Evolutionary conservation across 2,113 vertebrate genomes (phyloP).

Genomic region (Seriola aureovittata): DNA sequence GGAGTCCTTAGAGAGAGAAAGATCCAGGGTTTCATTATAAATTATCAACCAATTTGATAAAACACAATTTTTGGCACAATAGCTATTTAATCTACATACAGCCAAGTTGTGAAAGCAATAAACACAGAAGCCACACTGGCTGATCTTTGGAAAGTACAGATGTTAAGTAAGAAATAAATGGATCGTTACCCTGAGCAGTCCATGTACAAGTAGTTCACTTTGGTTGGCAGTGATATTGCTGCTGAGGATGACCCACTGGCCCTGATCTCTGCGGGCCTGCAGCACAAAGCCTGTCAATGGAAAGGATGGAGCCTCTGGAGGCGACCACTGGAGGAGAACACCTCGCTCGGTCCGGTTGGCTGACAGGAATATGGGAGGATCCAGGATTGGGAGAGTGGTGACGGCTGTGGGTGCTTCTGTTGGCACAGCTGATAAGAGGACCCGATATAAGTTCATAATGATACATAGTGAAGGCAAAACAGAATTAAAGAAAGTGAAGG

Average conservation of each 20-base stretch:
- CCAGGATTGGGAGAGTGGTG: constrained; percentile 78
- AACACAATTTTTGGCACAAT: neutral
- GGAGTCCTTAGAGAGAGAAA: constrained; percentile 84
- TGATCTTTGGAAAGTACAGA: neutral
- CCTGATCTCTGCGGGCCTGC: constrained; percentile 88
- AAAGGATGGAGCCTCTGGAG: constrained; percentile 82
- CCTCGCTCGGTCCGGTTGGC: constrained; percentile 88
- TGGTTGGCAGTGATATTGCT: constrained; percentile 85
- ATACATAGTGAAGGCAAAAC: neutral
- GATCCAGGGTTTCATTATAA: neutral
- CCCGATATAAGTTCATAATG: neutral
- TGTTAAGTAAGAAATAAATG: neutral
- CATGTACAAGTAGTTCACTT: constrained; percentile 90
- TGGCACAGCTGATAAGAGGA: constrained; percentile 82
- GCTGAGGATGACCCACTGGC: constrained; percentile 90
- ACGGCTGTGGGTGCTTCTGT: constrained; percentile 83
- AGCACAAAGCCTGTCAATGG: constrained; percentile 88
- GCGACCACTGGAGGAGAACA: constrained; percentile 89
- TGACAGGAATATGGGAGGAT: constrained; percentile 87
- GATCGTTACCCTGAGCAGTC: constrained; percentile 89
- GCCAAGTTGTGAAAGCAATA: neutral
- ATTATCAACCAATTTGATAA: neutral
- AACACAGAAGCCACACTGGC: neutral
- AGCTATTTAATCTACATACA: neutral
- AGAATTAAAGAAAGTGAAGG: neutral